Evolutionary conservation across 1,140 invertebrate genomes (phyloP).

Genomic region (Aleiodes sp.): DNA sequence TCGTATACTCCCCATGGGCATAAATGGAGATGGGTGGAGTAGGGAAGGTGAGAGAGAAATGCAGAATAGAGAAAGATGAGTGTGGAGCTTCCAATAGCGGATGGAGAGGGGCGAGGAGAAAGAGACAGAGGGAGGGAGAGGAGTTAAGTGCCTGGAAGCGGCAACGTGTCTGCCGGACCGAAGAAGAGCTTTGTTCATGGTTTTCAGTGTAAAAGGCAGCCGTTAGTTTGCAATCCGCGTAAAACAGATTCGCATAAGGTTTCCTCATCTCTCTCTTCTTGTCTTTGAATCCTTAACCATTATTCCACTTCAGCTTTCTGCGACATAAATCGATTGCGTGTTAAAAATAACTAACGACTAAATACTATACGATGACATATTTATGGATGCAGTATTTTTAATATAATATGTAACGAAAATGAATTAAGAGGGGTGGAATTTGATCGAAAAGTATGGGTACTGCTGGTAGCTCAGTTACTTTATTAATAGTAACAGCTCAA

Average conservation of each 20-base stretch:
- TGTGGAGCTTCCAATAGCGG: too few species aligned
- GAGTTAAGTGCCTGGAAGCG: conserved; percentile 17
- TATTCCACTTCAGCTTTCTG: conserved; percentile 1
- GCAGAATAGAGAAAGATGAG: too few species aligned
- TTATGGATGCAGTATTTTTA: too few species aligned
- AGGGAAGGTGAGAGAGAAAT: neutral
- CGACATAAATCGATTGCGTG: too few species aligned
- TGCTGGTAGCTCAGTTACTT: too few species aligned
- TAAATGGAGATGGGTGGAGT: neutral
- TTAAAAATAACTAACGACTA: too few species aligned
- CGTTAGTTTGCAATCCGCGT: conserved; percentile 19
- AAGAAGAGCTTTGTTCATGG: conserved; percentile 6
- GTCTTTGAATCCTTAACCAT: neutral
- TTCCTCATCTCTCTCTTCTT: neutral
- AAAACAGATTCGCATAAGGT: conserved; percentile 1
- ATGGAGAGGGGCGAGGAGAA: neutral
- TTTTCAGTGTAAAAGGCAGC: conserved; percentile 8
- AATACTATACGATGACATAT: too few species aligned
- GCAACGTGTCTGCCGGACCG: conserved; percentile 14
- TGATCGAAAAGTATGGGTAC: too few species aligned
- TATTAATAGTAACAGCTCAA: too few species aligned
- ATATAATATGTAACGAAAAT: too few species aligned
- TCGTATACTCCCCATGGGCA: neutral
- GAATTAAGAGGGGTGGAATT: too few species aligned
- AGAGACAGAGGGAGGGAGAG: neutral